phyloP scores from a whole-genome alignment of 64 coral and sea anemone species.

The Cladopsammia gracilis region DNA sequence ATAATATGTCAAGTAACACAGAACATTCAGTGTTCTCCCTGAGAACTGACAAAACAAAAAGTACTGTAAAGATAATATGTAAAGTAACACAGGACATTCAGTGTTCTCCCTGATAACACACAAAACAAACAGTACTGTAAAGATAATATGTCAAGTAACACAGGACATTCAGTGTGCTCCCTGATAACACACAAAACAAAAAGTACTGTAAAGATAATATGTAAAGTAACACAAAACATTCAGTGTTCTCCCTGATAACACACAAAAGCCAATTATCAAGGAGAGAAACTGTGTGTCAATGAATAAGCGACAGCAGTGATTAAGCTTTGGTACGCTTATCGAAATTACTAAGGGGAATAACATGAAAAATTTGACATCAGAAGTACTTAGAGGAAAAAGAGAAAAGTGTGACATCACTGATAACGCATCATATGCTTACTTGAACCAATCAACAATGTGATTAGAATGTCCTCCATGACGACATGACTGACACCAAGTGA shows the following conservation, averaged over 20 bases:
- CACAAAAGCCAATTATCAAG: no score
- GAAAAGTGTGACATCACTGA: no score
- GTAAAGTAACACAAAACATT: no score
- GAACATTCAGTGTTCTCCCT: slow-evolving; percentile 89
- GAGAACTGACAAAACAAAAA: not conserved
- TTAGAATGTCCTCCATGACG: slow-evolving; percentile 97
- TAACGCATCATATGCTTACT: no score
- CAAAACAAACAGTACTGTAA: not conserved
- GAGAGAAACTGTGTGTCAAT: no score
- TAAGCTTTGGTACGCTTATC: no score
- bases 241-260: slow-evolving; percentile 79
- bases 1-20: no score
- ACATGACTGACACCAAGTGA: slow-evolving; percentile 99
- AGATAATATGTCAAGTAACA: no score
- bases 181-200: slow-evolving; percentile 17
- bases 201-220: not conserved
- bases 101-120: slow-evolving; percentile 75
- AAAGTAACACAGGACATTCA: not conserved
- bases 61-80: not conserved
- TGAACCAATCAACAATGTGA: slow-evolving; percentile 94
- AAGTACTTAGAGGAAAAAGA: no score
- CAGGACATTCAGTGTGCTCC: slow-evolving; percentile 59
- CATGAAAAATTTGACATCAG: no score
- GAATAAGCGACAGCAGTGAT: no score
- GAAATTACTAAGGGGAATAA: no score